phyloP scores from a whole-genome alignment of 2,113 vertebrate species.

The Theristicus caerulescens region DNA sequence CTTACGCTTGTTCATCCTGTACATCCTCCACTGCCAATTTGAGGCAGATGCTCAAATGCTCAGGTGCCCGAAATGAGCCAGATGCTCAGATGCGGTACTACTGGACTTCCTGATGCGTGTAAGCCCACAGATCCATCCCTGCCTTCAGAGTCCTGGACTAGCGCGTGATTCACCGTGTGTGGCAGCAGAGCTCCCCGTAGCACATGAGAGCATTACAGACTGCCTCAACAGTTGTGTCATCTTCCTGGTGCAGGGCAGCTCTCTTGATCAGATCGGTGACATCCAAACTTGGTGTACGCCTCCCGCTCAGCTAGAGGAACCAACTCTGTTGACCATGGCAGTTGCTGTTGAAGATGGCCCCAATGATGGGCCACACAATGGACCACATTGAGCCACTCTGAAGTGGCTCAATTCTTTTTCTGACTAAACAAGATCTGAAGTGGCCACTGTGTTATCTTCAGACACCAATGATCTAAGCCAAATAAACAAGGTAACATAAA shows the following conservation, averaged over 20 bases:
- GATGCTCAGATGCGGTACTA: constrained; percentile 33
- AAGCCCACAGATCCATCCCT: constrained; percentile 59
- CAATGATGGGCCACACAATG: neutral
- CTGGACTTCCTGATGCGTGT: constrained; percentile 50
- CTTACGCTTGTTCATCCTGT: neutral
- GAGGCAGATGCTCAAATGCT: constrained; percentile 48
- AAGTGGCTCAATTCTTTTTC: neutral
- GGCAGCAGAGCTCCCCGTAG: neutral
- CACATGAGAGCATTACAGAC: neutral
- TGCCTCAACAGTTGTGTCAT: neutral
- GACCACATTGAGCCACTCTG: neutral
- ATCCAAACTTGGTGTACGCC: neutral
- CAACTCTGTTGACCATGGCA: neutral
- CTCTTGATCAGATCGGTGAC: neutral
- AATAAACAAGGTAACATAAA: neutral
- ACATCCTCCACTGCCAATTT: constrained; percentile 7
- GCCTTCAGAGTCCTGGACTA: constrained; percentile 30
- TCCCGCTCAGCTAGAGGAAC: neutral
- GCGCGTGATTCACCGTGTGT: neutral
- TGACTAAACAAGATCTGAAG: neutral
- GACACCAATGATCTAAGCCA: neutral
- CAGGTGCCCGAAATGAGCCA: constrained; percentile 36
- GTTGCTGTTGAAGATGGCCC: neutral
- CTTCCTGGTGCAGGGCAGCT: neutral
- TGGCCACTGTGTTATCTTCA: neutral